Percentiles rank a stretch among this genome's conserved stretches.
Evolutionary conservation across 2,797 vertebrate species (phyloP).

Genomic region (Carduelis carduelis): DNA sequence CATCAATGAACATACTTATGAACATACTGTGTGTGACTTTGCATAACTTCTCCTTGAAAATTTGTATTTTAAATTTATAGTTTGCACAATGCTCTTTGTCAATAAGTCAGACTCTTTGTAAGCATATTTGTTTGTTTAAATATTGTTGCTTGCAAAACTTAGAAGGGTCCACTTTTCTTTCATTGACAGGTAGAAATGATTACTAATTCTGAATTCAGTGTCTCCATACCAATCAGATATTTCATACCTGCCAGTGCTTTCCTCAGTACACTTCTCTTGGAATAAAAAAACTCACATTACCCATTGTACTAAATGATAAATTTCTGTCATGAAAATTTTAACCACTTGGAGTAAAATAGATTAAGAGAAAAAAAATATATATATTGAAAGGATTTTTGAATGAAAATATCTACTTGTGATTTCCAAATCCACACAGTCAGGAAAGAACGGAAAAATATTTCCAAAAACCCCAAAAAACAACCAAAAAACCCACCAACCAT

Average conservation of each 20-base stretch:
- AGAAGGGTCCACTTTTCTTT: neutral
- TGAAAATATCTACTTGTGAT: neutral
- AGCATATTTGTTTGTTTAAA: neutral
- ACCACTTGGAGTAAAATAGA: neutral
- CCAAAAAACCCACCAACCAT: neutral
- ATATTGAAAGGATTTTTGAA: neutral
- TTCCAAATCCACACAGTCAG: neutral
- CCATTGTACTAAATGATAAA: neutral
- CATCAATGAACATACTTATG: neutral
- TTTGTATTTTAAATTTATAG: neutral
- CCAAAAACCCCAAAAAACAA: fast-evolving
- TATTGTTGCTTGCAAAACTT: neutral
- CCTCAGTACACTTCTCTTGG: neutral
- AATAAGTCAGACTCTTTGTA: neutral
- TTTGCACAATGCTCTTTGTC: neutral
- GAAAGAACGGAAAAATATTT: neutral
- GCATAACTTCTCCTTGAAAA: neutral
- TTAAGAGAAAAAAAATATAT: neutral
- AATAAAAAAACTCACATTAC: neutral
- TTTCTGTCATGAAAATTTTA: neutral
- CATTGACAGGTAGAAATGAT: neutral
- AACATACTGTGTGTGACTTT: neutral
- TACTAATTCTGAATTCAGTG: neutral
- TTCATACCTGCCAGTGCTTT: fast-evolving
- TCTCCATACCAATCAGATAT: neutral